phyloP scores from a whole-genome alignment of 2,113 vertebrate genomes.

The Urocolius indicus region DNA sequence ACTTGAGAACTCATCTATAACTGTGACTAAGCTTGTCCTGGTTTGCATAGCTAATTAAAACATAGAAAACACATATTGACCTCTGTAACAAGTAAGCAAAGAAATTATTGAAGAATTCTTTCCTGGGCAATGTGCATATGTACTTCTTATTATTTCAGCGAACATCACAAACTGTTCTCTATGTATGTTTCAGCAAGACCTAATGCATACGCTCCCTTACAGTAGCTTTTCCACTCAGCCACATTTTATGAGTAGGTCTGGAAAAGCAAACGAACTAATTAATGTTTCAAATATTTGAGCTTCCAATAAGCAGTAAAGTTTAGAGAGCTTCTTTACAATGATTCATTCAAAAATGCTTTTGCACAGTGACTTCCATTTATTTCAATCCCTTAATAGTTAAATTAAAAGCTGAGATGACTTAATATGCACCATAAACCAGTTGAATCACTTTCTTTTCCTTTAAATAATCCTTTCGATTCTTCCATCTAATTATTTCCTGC shows the following conservation, averaged over 20 bases:
- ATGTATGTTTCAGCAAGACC: background rate
- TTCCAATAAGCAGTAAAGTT: background rate
- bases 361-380: background rate
- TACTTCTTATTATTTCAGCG: background rate
- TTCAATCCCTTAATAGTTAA: background rate
- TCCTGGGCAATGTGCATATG: background rate
- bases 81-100: background rate
- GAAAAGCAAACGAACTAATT: constrained; percentile 2
- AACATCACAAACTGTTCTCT: background rate
- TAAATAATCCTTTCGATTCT: constrained; percentile 28
- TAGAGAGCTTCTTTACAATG: background rate
- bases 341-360: background rate
- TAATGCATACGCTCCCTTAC: background rate
- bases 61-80: background rate
- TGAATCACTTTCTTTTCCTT: constrained; percentile 34
- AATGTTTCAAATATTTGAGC: background rate
- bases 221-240: background rate
- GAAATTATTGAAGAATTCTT: background rate
- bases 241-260: background rate
- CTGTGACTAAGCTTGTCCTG: background rate
- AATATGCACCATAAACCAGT: constrained; percentile 7
- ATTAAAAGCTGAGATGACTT: constrained; percentile 3
- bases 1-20: background rate
- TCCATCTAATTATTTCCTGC: constrained; percentile 43
- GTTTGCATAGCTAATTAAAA: background rate